phyloP scores from a whole-genome alignment of 2,797 vertebrate species.

The Champsocephalus esox region DNA sequence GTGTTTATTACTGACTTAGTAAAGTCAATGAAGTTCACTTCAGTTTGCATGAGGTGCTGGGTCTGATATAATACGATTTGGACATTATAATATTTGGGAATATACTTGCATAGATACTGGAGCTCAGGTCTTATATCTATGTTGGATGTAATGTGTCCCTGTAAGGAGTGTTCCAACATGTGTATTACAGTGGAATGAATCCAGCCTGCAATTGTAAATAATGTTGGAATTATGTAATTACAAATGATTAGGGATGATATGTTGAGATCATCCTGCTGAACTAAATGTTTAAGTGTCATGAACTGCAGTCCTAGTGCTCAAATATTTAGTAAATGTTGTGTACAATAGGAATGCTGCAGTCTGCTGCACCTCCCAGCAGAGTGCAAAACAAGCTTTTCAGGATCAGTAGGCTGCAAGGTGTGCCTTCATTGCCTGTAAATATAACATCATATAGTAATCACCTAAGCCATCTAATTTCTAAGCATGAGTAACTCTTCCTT shows the following conservation, averaged over 20 bases:
- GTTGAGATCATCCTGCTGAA: no score
- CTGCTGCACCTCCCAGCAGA: slow-evolving; percentile 2
- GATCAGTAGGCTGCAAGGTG: slow-evolving; percentile 6
- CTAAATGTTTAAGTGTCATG: no score
- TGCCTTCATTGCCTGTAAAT: background rate
- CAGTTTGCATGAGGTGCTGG: background rate
- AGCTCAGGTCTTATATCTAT: no score
- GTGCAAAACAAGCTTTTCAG: slow-evolving; percentile 29
- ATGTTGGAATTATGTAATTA: background rate
- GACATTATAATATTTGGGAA: no score
- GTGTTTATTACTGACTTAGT: background rate
- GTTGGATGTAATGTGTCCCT: background rate
- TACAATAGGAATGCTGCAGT: background rate
- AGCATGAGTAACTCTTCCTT: no score
- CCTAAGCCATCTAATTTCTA: no score
- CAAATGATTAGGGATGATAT: background rate
- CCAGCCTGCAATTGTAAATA: background rate
- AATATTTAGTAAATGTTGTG: background rate
- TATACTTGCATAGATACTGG: no score
- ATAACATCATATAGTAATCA: background rate
- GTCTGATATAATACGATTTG: no score
- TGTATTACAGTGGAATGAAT: background rate
- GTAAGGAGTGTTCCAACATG: background rate
- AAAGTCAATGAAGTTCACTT: background rate
- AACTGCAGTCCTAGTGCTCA: no score